These are phyloP conservation scores for Acromyrmex echinatior DNA, from an alignment of 1,140 invertebrate species.

Conservation along the genomic window DNA sequence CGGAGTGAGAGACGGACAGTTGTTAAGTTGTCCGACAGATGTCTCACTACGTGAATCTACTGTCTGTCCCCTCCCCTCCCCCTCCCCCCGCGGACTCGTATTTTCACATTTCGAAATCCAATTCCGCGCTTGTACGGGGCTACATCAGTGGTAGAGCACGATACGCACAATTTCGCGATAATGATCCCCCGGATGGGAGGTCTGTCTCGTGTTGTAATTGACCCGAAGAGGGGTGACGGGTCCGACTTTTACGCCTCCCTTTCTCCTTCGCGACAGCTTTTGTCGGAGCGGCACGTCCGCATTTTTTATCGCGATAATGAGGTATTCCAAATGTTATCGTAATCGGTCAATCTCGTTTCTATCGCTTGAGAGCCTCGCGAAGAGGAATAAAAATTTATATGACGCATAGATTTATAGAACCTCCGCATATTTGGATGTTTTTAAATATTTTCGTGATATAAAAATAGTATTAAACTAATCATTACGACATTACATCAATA, in stretches of 20 bases:
- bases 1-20: slow-evolving; percentile 64
- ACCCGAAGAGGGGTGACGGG: slow-evolving; percentile 46
- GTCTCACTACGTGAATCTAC: slow-evolving; percentile 76
- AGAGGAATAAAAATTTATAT: neutral
- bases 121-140: slow-evolving; percentile 54
- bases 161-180: slow-evolving; percentile 68
- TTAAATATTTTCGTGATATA: neutral
- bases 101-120: slow-evolving; percentile 73
- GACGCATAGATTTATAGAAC: neutral
- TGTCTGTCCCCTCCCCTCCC: neutral
- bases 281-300: slow-evolving; percentile 53
- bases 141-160: neutral
- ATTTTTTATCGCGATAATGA: slow-evolving; percentile 55
- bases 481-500: neutral
- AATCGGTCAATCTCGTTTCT: slow-evolving; percentile 9
- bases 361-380: neutral
- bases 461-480: neutral
- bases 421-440: neutral
- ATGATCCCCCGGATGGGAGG: slow-evolving; percentile 47
- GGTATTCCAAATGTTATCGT: slow-evolving; percentile 52
- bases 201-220: slow-evolving; percentile 57
- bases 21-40: slow-evolving; percentile 79
- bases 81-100: slow-evolving; percentile 51
- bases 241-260: slow-evolving; percentile 29
- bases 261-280: slow-evolving; percentile 33